Conservation (phyloP, 92 coral and sea anemone genomes). For the Pocillopora meandrina region DNA sequence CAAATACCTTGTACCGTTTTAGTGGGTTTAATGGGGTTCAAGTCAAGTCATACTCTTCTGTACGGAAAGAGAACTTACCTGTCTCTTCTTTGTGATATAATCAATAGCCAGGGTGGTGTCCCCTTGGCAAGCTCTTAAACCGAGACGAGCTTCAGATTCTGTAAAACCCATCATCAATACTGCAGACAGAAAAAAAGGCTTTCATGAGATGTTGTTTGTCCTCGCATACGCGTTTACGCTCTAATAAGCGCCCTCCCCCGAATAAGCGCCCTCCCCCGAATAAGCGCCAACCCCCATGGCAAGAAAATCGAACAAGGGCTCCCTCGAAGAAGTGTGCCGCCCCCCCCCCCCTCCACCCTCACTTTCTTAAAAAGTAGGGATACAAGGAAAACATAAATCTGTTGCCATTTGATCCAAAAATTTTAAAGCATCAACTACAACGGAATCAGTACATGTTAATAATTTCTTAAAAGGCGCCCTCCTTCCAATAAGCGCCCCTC, state of each 20-base stretch:
- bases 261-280: no score
- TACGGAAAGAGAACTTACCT: conserved; percentile 47
- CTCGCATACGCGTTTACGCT: no score
- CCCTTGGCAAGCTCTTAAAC: conserved; percentile 76
- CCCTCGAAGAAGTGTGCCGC: no score
- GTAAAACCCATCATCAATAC: conserved; percentile 91
- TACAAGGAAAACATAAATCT: background rate
- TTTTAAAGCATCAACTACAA: no score
- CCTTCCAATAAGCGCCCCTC: no score
- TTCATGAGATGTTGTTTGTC: no score
- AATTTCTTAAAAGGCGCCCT: background rate
- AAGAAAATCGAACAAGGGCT: no score
- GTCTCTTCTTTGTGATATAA: conserved; percentile 75
- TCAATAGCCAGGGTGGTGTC: conserved; percentile 86
- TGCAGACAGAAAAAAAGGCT: conserved; percentile 21
- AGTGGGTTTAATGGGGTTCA: background rate
- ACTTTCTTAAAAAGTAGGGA: no score
- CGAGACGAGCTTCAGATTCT: conserved; percentile 86
- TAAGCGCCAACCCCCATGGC: no score
- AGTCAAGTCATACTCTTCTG: background rate
- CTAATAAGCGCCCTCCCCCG: no score
- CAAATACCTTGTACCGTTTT: background rate
- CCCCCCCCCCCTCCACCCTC: no score
- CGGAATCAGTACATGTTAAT: no score
- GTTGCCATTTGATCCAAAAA: background rate